Evolutionary conservation across 2,113 vertebrate species (phyloP).

Genomic region (Cavia aperea): DNA sequence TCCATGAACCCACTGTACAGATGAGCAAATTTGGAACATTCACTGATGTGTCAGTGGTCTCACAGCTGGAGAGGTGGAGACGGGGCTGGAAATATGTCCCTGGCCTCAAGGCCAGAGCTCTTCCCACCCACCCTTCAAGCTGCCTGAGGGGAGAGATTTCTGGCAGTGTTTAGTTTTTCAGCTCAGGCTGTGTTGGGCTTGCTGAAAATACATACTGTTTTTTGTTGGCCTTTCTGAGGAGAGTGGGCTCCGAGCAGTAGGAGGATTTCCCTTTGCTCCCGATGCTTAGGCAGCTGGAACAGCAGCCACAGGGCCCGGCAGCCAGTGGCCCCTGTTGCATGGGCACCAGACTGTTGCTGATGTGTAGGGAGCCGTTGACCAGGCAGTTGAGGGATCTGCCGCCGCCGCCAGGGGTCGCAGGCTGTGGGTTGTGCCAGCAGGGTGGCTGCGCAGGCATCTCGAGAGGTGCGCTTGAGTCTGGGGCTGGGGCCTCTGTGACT

Average conservation of each 20-base stretch:
- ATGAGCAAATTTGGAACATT: not conserved
- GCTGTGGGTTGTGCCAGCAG: not conserved
- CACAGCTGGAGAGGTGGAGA: not conserved
- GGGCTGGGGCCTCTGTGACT: fast-evolving
- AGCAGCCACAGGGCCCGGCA: slow-evolving; percentile 71
- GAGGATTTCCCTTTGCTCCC: slow-evolving; percentile 71
- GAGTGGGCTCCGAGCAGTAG: slow-evolving; percentile 71
- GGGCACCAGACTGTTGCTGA: slow-evolving; percentile 54
- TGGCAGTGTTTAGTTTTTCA: not conserved
- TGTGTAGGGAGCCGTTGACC: not conserved
- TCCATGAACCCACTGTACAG: not conserved
- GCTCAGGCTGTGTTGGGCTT: not conserved
- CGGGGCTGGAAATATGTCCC: not conserved
- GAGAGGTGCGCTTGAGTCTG: not conserved
- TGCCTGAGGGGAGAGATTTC: not conserved
- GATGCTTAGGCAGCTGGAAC: slow-evolving; percentile 67
- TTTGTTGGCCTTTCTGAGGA: slow-evolving; percentile 72
- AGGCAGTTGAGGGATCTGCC: slow-evolving; percentile 57
- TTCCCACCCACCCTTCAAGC: not conserved
- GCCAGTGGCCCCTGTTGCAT: slow-evolving; percentile 63
- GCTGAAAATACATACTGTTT: slow-evolving; percentile 75
- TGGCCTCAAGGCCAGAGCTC: not conserved
- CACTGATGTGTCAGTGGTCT: not conserved
- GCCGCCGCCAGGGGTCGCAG: not conserved
- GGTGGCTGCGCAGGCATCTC: not conserved